Evolutionary conservation across 2,888 invertebrate genomes (phyloP).

Genomic region (Dolichomitus sp.): DNA sequence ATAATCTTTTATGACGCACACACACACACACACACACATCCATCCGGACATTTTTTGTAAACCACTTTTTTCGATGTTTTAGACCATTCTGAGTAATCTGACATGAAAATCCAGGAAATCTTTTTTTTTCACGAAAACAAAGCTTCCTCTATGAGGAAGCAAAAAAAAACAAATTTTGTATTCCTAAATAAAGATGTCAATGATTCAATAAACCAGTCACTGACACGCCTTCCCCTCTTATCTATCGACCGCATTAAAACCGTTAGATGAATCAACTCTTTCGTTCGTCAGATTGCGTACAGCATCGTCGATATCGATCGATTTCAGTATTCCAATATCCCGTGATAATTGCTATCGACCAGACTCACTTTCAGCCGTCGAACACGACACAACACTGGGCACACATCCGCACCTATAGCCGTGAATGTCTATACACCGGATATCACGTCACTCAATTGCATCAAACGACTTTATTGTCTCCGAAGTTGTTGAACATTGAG

Average conservation of each 20-base stretch:
- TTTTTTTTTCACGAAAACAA: no score
- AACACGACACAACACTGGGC: conserved; percentile 12
- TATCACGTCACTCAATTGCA: conserved; percentile 36
- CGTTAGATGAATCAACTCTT: conserved; percentile 16
- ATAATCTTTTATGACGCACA: no score
- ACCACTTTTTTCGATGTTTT: no score
- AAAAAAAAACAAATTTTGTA: not conserved
- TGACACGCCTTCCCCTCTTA: not conserved
- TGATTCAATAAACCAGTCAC: not conserved
- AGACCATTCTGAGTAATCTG: no score
- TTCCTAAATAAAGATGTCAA: not conserved
- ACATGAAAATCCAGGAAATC: no score
- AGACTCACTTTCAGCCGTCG: conserved; percentile 46
- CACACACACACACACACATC: no score
- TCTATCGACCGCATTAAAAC: not conserved
- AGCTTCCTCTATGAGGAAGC: no score
- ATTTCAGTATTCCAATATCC: conserved; percentile 3
- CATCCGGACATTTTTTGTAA: no score
- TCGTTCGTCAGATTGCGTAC: not conserved
- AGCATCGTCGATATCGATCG: not conserved
- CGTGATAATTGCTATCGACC: conserved; percentile 13
- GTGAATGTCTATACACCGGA: conserved; percentile 37
- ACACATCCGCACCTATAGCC: conserved; percentile 8
- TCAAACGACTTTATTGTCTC: conserved; percentile 25
- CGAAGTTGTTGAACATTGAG: not conserved